Evolutionary conservation across 2,113 vertebrate species (phyloP).

Genomic region (Eurystomus gularis): DNA sequence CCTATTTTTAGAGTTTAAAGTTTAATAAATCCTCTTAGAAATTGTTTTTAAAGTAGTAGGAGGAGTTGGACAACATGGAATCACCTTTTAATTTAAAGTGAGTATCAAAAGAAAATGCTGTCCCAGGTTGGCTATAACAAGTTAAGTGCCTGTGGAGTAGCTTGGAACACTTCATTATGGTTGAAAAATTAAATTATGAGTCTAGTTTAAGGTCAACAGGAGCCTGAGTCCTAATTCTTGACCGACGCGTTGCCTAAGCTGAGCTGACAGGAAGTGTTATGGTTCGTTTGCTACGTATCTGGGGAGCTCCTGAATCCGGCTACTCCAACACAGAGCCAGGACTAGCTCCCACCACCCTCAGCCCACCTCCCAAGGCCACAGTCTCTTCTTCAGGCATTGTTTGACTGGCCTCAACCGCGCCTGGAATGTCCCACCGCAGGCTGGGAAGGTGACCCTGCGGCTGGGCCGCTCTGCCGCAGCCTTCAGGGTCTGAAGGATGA

Average conservation of each 20-base stretch:
- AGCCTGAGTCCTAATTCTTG: not conserved
- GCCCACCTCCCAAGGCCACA: not conserved
- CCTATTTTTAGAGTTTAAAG: no score
- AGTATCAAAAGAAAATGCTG: not conserved
- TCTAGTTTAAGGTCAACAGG: not conserved
- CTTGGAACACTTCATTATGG: no score
- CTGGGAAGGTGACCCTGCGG: not conserved
- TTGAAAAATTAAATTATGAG: not conserved
- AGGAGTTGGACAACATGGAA: not conserved
- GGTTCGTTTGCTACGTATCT: fast-evolving
- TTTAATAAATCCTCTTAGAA: no score
- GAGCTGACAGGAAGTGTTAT: fast-evolving
- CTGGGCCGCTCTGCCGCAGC: not conserved
- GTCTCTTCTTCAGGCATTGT: no score
- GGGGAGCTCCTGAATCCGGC: not conserved
- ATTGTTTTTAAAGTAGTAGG: no score
- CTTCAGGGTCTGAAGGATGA: not conserved
- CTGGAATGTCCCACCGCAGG: not conserved
- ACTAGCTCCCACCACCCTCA: not conserved
- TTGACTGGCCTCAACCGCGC: not conserved
- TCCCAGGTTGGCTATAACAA: not conserved
- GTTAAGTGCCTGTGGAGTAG: not conserved
- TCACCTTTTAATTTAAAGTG: not conserved
- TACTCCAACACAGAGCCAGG: not conserved
- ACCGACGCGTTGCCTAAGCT: not conserved